A percentile compares a stretch with the other conserved stretches of the same genome.
Evolutionary conservation across 2,888 invertebrate species (phyloP).

Genomic region (Ptychoptera contaminata): DNA sequence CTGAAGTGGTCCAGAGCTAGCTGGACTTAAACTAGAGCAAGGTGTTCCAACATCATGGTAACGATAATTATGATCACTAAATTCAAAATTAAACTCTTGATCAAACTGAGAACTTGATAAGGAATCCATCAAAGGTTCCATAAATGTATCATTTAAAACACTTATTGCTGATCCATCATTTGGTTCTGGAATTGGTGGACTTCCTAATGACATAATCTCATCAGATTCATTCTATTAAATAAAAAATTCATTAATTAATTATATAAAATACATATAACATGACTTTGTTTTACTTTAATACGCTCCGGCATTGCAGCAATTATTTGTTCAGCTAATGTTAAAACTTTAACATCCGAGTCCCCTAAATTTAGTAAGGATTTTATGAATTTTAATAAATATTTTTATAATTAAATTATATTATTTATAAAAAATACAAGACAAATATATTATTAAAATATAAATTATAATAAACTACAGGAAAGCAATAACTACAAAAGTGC

Average conservation of each 20-base stretch:
- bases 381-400: no score
- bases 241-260: neutral
- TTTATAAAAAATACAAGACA: no score
- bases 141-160: conserved; percentile 46
- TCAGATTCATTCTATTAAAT: conserved; percentile 55
- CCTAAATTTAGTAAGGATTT: conserved; percentile 54
- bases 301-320: conserved; percentile 96
- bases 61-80: conserved; percentile 67
- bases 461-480: no score
- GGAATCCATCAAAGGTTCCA: conserved; percentile 59
- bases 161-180: conserved; percentile 28
- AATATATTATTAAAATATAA: no score
- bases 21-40: conserved; percentile 69
- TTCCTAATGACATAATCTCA: conserved; percentile 44
- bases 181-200: conserved; percentile 38
- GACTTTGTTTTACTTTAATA: conserved; percentile 56
- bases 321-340: conserved; percentile 92
- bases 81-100: conserved; percentile 63
- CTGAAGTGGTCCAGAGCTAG: conserved; percentile 61
- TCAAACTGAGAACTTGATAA: conserved; percentile 45
- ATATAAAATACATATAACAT: neutral
- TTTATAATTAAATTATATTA: no score
- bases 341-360: conserved; percentile 82
- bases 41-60: conserved; percentile 66
- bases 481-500: no score